Conservation (phyloP, 2,888 invertebrate species). For the Sipha maydis region DNA sequence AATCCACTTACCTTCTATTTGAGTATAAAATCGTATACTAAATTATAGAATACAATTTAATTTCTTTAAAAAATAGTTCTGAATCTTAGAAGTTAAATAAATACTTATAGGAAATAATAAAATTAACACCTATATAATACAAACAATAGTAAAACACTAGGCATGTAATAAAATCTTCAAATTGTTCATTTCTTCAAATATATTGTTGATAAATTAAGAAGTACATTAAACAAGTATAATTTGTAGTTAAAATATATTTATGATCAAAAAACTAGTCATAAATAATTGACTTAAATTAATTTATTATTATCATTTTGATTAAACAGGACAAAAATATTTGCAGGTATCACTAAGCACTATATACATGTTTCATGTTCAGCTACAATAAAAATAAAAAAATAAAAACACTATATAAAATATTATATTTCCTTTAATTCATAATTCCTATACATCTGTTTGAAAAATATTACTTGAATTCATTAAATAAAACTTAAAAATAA, state of each 20-base stretch:
- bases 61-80: too few relatives aligned
- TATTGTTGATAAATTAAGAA: neutral
- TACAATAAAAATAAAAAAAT: neutral
- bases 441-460: neutral
- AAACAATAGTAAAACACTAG: too few relatives aligned
- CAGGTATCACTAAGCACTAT: too few relatives aligned
- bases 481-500: constrained; percentile 47
- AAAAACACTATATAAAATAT: neutral
- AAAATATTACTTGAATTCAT: neutral
- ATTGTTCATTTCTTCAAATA: too few relatives aligned
- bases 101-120: too few relatives aligned
- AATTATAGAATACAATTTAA: too few relatives aligned
- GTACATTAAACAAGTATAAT: neutral
- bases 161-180: too few relatives aligned
- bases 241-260: neutral
- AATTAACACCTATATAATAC: too few relatives aligned
- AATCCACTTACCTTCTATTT: too few relatives aligned
- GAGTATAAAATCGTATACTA: too few relatives aligned
- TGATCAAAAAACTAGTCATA: neutral
- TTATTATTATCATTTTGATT: neutral
- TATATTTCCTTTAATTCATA: neutral
- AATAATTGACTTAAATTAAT: neutral
- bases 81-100: too few relatives aligned
- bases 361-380: neutral
- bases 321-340: neutral